Percentiles rank a stretch among this genome's conserved stretches.
phyloP scores from a whole-genome alignment of 2,888 invertebrate genomes.

The Leptura quadrifasciata region DNA sequence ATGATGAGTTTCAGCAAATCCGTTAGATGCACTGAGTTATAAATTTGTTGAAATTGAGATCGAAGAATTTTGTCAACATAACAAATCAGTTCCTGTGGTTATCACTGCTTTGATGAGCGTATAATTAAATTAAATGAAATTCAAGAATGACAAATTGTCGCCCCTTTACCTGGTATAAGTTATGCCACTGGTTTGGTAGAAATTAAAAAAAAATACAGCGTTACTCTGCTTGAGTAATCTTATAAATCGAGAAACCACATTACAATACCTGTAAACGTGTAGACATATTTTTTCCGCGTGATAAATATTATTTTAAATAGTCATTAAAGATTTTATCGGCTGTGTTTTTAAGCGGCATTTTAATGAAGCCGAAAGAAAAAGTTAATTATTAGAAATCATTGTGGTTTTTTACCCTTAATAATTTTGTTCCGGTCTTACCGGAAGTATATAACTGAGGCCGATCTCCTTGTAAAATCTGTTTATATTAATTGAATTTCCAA shows the following conservation, averaged over 20 bases:
- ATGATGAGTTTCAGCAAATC: no score
- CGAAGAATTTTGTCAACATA: no score
- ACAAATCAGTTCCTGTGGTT: no score
- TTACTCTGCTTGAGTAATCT: not conserved
- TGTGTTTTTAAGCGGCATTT: not conserved
- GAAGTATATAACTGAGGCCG: conserved; percentile 1
- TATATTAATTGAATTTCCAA: conserved; percentile 1
- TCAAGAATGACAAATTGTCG: no score
- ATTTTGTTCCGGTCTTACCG: conserved; percentile 11
- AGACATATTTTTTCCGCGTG: not conserved
- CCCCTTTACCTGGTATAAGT: no score
- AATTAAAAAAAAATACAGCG: not conserved
- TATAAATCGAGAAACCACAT: not conserved
- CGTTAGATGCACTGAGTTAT: no score
- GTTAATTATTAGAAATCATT: not conserved
- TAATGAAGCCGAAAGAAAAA: not conserved
- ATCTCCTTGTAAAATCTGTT: conserved; percentile 10
- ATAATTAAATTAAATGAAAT: no score
- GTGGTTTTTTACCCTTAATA: not conserved
- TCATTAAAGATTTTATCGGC: not conserved
- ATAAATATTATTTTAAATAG: not conserved
- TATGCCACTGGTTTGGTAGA: no score
- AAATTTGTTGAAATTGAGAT: no score
- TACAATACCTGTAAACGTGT: not conserved
- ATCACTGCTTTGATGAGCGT: no score